A percentile compares a stretch with the other conserved stretches of the same genome.
Conservation (phyloP, 2,113 vertebrate species). For the Mastomys coucha region DNA sequence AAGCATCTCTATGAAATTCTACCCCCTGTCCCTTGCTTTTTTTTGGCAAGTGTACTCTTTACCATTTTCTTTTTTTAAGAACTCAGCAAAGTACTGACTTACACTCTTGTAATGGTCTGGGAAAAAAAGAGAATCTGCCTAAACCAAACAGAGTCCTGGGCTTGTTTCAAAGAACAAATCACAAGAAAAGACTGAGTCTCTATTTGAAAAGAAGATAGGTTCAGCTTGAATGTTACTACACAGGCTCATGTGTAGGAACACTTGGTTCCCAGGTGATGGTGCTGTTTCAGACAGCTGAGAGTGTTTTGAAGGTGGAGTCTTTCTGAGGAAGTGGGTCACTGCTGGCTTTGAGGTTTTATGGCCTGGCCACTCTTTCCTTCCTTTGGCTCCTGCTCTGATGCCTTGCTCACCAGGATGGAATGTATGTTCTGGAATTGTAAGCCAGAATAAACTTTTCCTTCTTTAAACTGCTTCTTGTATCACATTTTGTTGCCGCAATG, state of each 20-base stretch:
- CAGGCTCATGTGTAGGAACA: background rate
- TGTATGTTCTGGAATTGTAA: no score
- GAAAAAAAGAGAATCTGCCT: background rate
- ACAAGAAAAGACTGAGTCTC: background rate
- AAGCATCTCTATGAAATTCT: background rate
- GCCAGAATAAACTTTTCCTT: background rate
- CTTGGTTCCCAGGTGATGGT: background rate
- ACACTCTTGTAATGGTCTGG: background rate
- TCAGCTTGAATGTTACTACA: background rate
- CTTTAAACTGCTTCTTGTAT: background rate
- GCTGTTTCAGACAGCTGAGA: background rate
- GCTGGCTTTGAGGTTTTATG: background rate
- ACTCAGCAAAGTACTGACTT: background rate
- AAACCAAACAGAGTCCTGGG: background rate
- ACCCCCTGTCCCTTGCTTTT: background rate
- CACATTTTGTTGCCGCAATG: background rate
- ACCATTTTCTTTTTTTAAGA: background rate
- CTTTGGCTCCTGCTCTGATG: background rate
- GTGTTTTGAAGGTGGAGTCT: background rate
- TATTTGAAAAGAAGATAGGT: background rate
- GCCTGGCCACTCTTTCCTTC: no score
- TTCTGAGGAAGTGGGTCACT: background rate
- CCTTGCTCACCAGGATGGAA: no score
- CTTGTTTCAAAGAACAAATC: background rate
- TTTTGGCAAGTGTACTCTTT: background rate